These are phyloP conservation scores for Helicoverpa zea DNA, from an alignment of 1,140 invertebrate genomes.

Conservation along the genomic window DNA sequence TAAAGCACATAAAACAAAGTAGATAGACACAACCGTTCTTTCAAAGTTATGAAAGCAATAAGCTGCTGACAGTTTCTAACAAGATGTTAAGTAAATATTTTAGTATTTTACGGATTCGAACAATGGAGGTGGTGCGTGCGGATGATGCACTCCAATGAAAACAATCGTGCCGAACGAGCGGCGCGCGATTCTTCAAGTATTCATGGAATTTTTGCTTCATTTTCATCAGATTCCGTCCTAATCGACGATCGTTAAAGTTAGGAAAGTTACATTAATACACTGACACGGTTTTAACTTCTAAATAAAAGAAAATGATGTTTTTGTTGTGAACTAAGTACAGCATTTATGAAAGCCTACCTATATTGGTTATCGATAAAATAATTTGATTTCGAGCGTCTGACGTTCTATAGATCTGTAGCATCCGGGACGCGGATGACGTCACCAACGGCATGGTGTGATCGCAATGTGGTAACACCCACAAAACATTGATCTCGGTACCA, in stretches of 20 bases:
- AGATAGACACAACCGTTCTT: not conserved
- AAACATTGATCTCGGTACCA: constrained; percentile 34
- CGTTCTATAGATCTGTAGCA: constrained; percentile 46
- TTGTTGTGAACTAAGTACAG: too few species aligned
- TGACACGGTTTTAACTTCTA: not conserved
- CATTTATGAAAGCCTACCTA: not conserved
- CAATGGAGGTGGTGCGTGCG: constrained; percentile 12
- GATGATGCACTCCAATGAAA: constrained; percentile 21
- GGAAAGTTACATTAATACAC: not conserved
- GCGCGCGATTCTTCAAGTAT: not conserved
- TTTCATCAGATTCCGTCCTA: not conserved
- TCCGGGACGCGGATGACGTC: constrained; percentile 52
- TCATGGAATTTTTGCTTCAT: not conserved
- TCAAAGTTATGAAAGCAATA: constrained; percentile 29
- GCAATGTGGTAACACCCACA: constrained; percentile 21
- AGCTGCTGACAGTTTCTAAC: not conserved
- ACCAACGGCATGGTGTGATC: constrained; percentile 17
- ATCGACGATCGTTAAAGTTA: not conserved
- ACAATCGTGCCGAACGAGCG: constrained; percentile 6
- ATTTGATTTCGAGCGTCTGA: constrained; percentile 42
- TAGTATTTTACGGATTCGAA: constrained; percentile 28
- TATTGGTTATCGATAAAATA: constrained; percentile 22
- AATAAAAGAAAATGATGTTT: not conserved
- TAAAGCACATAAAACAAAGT: not conserved
- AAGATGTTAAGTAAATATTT: constrained; percentile 23